Percentiles rank a stretch among this genome's conserved stretches.
Conservation (phyloP, 2,888 invertebrate genomes). For the Incurvaria masculella region DNA sequence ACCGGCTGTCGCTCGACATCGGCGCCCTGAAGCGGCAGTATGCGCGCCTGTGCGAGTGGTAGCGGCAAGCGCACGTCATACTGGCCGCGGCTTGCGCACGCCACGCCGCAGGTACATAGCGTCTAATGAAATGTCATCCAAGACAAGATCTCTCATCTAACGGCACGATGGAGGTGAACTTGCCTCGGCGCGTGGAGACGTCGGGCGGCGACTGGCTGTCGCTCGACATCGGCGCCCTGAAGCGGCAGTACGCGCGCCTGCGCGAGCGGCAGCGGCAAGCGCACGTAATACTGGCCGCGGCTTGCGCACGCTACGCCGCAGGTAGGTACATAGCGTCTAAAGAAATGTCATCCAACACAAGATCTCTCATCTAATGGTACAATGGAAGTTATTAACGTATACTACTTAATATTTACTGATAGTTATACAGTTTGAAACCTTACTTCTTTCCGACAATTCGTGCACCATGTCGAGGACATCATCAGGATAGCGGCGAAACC, state of each 20-base stretch:
- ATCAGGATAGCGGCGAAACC: not conserved
- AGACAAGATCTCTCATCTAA: not conserved
- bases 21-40: conserved; percentile 91
- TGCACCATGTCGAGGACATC: too few species aligned
- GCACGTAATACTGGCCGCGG: conserved; percentile 82
- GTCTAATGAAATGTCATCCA: too few species aligned
- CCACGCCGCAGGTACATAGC: conserved; percentile 61
- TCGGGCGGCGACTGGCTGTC: conserved; percentile 64
- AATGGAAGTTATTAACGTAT: too few species aligned
- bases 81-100: conserved; percentile 75
- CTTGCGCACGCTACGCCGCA: conserved; percentile 72
- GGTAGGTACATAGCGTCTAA: conserved; percentile 28
- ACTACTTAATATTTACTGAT: too few species aligned
- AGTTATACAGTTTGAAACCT: too few species aligned
- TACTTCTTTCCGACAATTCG: too few species aligned
- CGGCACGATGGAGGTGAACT: conserved; percentile 35
- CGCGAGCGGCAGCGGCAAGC: conserved; percentile 91
- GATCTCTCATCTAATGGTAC: not conserved
- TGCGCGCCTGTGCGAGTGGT: conserved; percentile 81
- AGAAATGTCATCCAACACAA: too few species aligned
- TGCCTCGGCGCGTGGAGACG: conserved; percentile 42
- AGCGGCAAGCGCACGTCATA: conserved; percentile 92
- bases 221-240: conserved; percentile 84
- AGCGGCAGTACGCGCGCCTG: conserved; percentile 87
- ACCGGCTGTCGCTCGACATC: conserved; percentile 80